These are phyloP conservation scores for Abscondita cerata DNA, from an alignment of 2,888 invertebrate genomes.

Conservation along the genomic window DNA sequence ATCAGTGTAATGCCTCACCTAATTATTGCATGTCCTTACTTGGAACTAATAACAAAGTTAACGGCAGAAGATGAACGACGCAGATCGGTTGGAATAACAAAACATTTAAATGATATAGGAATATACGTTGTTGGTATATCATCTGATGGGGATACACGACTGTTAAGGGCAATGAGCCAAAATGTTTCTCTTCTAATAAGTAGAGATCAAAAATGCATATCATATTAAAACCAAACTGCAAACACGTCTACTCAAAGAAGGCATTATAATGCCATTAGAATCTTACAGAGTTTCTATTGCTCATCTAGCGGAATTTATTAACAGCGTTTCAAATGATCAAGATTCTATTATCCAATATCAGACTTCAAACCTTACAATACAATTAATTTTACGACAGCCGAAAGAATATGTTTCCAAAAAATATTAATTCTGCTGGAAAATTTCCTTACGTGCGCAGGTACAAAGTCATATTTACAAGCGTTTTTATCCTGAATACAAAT, in stretches of 20 bases:
- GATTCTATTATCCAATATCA: neutral
- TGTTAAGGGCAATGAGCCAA: too few relatives aligned
- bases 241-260: neutral
- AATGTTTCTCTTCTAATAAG: neutral
- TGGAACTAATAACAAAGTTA: neutral
- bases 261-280: neutral
- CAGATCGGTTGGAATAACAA: neutral
- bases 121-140: neutral
- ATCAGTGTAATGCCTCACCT: neutral
- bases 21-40: neutral
- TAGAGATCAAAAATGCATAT: neutral
- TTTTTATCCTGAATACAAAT: too few relatives aligned
- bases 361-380: neutral
- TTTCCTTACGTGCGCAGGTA: neutral
- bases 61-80: neutral
- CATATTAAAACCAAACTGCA: neutral
- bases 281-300: neutral
- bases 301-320: neutral
- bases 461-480: too few relatives aligned
- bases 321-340: neutral
- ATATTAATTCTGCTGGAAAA: neutral
- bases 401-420: neutral
- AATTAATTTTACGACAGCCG: neutral
- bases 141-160: too few relatives aligned
- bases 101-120: neutral